These are phyloP conservation scores for Thalassophryne amazonica DNA, from an alignment of 2,797 vertebrate genomes.

Conservation along the genomic window DNA sequence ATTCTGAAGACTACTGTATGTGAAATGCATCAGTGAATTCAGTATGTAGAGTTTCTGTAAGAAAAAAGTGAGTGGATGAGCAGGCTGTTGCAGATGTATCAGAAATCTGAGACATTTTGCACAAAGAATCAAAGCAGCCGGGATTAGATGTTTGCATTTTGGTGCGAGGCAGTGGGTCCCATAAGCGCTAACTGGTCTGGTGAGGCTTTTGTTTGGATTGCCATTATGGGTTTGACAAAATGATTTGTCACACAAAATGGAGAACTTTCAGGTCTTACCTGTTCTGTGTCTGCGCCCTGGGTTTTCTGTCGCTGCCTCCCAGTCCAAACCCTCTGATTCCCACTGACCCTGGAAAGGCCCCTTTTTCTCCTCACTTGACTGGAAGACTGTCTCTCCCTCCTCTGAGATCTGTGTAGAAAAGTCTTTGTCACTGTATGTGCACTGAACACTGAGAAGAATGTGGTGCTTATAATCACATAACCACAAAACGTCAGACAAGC, in stretches of 20 bases:
- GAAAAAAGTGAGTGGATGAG: conserved; percentile 9
- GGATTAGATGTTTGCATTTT: conserved; percentile 36
- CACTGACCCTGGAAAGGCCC: conserved; percentile 55
- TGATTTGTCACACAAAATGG: conserved; percentile 34
- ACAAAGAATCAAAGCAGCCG: conserved; percentile 29
- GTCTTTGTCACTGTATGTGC: conserved; percentile 50
- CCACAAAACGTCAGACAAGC: conserved; percentile 54
- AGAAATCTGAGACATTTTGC: conserved; percentile 28
- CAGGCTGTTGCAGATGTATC: conserved; percentile 5
- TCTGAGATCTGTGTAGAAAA: conserved; percentile 72
- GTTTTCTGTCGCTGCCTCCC: conserved; percentile 55
- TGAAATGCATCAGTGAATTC: not conserved
- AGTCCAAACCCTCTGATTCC: conserved; percentile 61
- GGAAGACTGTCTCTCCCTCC: conserved; percentile 59
- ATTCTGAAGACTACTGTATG: too few relatives aligned
- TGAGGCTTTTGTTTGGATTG: conserved; percentile 50
- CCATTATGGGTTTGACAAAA: conserved; percentile 18
- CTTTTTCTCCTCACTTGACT: conserved; percentile 60
- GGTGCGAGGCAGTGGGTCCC: conserved; percentile 1
- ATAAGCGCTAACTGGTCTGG: conserved; percentile 49
- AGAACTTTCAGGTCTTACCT: conserved; percentile 71
- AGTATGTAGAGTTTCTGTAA: not conserved
- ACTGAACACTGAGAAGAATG: conserved; percentile 43
- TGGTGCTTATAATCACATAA: conserved; percentile 44
- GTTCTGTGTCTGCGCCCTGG: conserved; percentile 60